Base-by-base conservation (phyloP, 2,888 invertebrate species). In the Drosophila borealis region DNA sequence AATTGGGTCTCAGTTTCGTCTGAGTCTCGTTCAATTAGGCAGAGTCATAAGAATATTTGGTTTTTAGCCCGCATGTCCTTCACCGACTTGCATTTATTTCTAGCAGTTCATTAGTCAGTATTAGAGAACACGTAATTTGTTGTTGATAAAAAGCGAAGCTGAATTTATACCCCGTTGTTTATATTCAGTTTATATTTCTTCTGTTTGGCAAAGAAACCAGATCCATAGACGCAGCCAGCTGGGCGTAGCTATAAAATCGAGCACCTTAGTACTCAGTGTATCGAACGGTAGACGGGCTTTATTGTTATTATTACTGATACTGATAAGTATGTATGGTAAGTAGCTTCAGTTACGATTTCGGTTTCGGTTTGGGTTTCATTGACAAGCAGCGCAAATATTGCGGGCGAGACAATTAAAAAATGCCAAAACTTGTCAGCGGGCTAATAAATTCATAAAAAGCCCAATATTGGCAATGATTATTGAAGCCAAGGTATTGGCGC, bases 401-500 rank as follows among this genome's bases (percentile, higher is more conserved):
- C 46, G 14, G 13, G 45, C 37, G 62, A 74, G 57, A 62, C 66
- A 75, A 75, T 68, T 65, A 76, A 76, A 67, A 65, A 60, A 72
- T 67, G 72, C 60, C 69, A 55, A 78, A 29, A 75, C 45, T 66
- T 75, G 68, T 66, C 73, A 62, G 54, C 70, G 57, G 57, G 29
- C 8, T 67, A 67, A 86, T 82, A 74, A 83, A 83, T 82, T 70
- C 86, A 83, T 82, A 85, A 83, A 68, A 72, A 69, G 78, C 70
- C 76, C 86, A 84, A 82, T 85, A 83, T 83, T 85, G 82, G 86
- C 86, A 85, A 85, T 83, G 78, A 78, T 80, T 76, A 82, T 82
- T 64, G 73, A 62, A 81, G 86, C 68, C 82, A 83, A 83, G 86
- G 86, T 70, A 29, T 41, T 39, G 53, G 17, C 41, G 44, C 29